Base-by-base conservation (phyloP, 2,888 invertebrate genomes). In the Nomada lathburiana region DNA sequence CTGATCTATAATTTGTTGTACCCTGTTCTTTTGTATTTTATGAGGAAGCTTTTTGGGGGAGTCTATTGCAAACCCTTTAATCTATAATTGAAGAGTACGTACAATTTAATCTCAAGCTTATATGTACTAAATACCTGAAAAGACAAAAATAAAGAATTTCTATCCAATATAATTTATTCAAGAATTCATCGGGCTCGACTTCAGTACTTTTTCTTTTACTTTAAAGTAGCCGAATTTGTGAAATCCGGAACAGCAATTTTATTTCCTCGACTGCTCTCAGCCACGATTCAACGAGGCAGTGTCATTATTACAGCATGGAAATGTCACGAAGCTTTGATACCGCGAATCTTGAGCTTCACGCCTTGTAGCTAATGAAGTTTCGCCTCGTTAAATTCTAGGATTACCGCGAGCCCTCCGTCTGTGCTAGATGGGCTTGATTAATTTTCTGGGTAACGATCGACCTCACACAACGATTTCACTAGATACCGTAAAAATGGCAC, bases 351-450 rank as follows among this genome's bases (percentile, higher is more conserved):
- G 82, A 68, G 69, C 60, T 82, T 86, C 73, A 75, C 87, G 74
- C 85, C 86, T 88, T 81, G 85, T 85, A 78, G 87, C 73, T 88
- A 89, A 90, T 88, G 83, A 89, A 89, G 88, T 89, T 87, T 85
- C 86, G 82, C 85, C 85, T 90, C 89, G 88, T 90, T 90, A 87
- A 74, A 67, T 80, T 86, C 79, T 85, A 84, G 73, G 83, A 73
- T 84, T 86, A 78, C 83, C 83, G 72, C 42, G 80, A 68, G 70
- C 72, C 82, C 71, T 67, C 73, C 47, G 69, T 26, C 65, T 63
- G 63, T 50, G 76, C 72, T 70, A 86, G 79, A 86, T 83, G 70
- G 59, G 82, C 69, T 82, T 86, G 88, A 88, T 88, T 88, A 83
- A 88, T 88, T 86, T 82, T 71, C 69, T 67, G 77, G 83, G 83